Conservation (phyloP, 1,140 invertebrate species). For the Drosophila watanabei region DNA sequence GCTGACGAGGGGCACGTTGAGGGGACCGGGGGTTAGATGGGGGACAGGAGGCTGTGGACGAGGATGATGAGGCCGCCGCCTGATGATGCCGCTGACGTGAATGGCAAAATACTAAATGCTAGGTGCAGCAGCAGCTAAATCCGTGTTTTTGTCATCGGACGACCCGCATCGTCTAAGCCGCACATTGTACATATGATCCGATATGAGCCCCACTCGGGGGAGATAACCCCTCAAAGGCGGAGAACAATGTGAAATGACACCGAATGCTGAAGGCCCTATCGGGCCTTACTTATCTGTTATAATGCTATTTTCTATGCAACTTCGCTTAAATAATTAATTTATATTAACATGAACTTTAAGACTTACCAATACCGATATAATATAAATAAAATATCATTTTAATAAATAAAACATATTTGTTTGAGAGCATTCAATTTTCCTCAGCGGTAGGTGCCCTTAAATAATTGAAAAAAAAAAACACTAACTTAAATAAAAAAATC, state of each 20-base stretch:
- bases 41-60: too few relatives aligned
- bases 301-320: neutral
- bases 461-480: neutral
- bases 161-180: slow-evolving; percentile 48
- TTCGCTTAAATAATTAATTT: too few relatives aligned
- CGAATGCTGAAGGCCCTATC: slow-evolving; percentile 7
- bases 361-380: too few relatives aligned
- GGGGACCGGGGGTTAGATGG: neutral
- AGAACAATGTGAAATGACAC: neutral
- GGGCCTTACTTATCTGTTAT: too few relatives aligned
- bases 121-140: slow-evolving; percentile 49
- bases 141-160: slow-evolving; percentile 57
- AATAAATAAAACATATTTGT: too few relatives aligned
- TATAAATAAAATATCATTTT: too few relatives aligned
- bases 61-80: slow-evolving; percentile 29
- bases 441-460: neutral
- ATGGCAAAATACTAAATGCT: slow-evolving; percentile 51
- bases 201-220: slow-evolving; percentile 21
- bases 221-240: slow-evolving; percentile 14
- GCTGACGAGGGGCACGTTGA: slow-evolving; percentile 28
- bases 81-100: slow-evolving; percentile 49
- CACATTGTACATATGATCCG: slow-evolving; percentile 33
- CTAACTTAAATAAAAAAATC: neutral
- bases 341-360: too few relatives aligned
- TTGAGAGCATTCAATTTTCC: too few relatives aligned